phyloP scores from a whole-genome alignment of 2,888 invertebrate species.

The Leptopilina syphax region DNA sequence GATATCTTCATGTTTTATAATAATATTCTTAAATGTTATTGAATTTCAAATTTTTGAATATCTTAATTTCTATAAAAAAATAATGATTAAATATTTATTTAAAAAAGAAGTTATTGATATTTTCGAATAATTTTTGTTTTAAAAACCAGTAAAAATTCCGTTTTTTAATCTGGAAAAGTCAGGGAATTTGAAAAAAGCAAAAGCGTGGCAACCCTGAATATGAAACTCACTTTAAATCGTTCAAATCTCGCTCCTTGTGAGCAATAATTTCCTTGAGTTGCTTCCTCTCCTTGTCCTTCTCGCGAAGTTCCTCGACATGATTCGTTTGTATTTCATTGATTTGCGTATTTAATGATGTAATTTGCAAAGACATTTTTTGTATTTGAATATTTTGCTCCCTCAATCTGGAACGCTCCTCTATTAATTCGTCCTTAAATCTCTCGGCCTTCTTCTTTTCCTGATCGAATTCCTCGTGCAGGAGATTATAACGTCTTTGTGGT shows the following conservation, averaged over 20 bases:
- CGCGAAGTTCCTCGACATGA: conserved; percentile 63
- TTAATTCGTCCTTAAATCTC: conserved; percentile 65
- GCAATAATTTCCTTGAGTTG: conserved; percentile 62
- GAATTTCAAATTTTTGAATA: too few relatives aligned
- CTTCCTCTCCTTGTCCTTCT: conserved; percentile 65
- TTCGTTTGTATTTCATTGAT: conserved; percentile 65
- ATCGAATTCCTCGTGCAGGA: conserved; percentile 67
- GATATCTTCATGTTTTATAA: too few relatives aligned
- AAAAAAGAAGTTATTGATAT: too few relatives aligned
- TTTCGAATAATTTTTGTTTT: too few relatives aligned
- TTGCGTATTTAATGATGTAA: conserved; percentile 62
- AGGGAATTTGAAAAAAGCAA: too few relatives aligned
- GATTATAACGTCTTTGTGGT: conserved; percentile 68
- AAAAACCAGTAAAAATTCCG: too few relatives aligned
- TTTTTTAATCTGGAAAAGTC: too few relatives aligned
- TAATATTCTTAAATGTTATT: too few relatives aligned
- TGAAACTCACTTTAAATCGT: conserved; percentile 64
- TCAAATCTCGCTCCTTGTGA: conserved; percentile 66
- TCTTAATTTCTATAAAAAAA: too few relatives aligned
- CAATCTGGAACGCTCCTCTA: conserved; percentile 62
- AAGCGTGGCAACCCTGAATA: too few relatives aligned
- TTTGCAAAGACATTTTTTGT: conserved; percentile 64
- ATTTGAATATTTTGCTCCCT: conserved; percentile 66
- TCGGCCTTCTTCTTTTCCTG: conserved; percentile 63
- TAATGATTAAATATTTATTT: too few relatives aligned